These are phyloP conservation scores for Lindbergichthys nudifrons DNA, from an alignment of 2,797 vertebrate genomes.

Conservation along the genomic window DNA sequence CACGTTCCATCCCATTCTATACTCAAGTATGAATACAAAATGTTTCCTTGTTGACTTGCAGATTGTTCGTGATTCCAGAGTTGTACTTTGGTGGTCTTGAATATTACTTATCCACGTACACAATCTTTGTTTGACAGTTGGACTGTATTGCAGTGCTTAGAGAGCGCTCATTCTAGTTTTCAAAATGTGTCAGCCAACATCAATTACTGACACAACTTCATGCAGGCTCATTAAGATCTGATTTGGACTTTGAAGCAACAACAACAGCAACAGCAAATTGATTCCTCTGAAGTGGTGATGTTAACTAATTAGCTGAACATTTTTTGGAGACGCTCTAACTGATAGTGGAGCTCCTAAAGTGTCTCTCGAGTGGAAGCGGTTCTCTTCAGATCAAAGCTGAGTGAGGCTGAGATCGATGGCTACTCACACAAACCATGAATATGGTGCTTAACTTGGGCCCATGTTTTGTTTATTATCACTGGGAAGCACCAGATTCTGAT, in stretches of 20 bases:
- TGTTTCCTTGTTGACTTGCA: background rate
- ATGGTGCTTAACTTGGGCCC: background rate
- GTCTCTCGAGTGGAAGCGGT: slow-evolving; percentile 28
- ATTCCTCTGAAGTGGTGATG: slow-evolving; percentile 17
- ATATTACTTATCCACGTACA: background rate
- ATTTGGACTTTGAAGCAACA: slow-evolving; percentile 31
- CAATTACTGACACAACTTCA: slow-evolving; percentile 9
- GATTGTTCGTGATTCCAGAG: background rate
- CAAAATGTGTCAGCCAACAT: background rate
- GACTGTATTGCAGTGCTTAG: background rate
- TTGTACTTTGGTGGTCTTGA: too few relatives aligned
- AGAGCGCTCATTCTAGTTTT: slow-evolving; percentile 2
- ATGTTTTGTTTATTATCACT: slow-evolving; percentile 8
- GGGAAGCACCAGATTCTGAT: background rate
- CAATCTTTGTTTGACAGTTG: background rate
- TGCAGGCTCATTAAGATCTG: slow-evolving; percentile 26
- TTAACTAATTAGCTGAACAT: slow-evolving; percentile 48
- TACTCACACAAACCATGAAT: slow-evolving; percentile 18
- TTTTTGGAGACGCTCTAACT: slow-evolving; percentile 27
- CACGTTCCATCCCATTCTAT: background rate
- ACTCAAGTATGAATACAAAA: background rate
- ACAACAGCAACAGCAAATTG: slow-evolving; percentile 18
- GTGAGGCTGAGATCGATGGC: slow-evolving; percentile 34
- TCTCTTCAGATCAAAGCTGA: slow-evolving; percentile 44
- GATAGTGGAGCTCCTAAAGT: slow-evolving; percentile 9